A percentile compares a stretch with the other conserved stretches of the same genome.
phyloP scores from a whole-genome alignment of 2,113 vertebrate genomes.

The Gymnarchus niloticus region DNA sequence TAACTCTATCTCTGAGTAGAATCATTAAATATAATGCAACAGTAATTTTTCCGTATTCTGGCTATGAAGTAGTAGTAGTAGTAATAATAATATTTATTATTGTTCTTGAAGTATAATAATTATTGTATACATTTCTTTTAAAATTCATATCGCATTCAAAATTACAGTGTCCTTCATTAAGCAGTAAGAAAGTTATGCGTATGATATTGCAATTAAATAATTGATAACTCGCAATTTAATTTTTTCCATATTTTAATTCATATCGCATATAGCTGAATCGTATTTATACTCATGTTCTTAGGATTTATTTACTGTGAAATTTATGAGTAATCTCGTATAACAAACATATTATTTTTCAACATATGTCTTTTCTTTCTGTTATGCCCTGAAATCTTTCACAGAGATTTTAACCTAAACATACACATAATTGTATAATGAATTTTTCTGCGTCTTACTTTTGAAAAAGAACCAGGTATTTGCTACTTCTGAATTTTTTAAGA shows the following conservation, averaged over 20 bases:
- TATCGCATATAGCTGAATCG: not conserved
- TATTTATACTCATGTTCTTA: not conserved
- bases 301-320: not conserved
- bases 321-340: not conserved
- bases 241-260: not conserved
- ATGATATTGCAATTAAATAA: no score
- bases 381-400: not conserved
- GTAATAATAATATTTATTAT: slow-evolving; percentile 8
- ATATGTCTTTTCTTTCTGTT: no score
- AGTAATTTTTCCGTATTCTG: no score
- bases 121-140: no score
- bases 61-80: not conserved
- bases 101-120: not conserved
- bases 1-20: not conserved
- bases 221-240: no score
- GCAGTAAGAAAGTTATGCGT: no score
- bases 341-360: no score
- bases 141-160: no score
- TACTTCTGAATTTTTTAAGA: not conserved
- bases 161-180: no score
- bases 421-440: not conserved
- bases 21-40: not conserved
- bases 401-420: not conserved
- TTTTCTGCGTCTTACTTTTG: not conserved
- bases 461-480: not conserved